These are phyloP conservation scores for Dyspetes luteomarginatus DNA, from an alignment of 2,888 invertebrate genomes.

Conservation along the genomic window DNA sequence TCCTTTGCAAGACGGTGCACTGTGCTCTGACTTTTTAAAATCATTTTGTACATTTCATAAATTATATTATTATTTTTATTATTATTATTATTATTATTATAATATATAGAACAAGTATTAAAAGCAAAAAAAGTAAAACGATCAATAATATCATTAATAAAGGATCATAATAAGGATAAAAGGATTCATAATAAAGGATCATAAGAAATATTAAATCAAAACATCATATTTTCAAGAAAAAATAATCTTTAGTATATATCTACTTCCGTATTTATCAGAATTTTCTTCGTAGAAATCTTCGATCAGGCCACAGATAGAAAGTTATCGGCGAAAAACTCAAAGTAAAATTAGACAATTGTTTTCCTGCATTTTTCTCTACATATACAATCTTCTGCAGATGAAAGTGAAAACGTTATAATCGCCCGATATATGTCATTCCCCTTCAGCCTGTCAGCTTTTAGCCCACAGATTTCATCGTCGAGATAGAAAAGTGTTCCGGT, in stretches of 20 bases:
- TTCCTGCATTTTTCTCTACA: constrained; percentile 22
- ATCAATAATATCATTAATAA: too few species aligned
- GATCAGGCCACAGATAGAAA: neutral
- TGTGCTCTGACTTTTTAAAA: neutral
- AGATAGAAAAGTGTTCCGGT: too few species aligned
- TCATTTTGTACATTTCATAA: neutral
- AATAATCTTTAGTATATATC: too few species aligned
- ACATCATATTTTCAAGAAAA: too few species aligned
- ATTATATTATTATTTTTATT: neutral
- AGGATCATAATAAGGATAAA: too few species aligned
- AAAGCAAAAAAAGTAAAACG: neutral
- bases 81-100: neutral
- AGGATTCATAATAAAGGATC: too few species aligned
- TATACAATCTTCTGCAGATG: constrained; percentile 13
- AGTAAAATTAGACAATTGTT: constrained; percentile 3
- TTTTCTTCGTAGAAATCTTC: neutral
- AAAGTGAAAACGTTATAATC: constrained; percentile 40
- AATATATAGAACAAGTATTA: neutral
- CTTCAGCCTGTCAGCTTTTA: constrained; percentile 12
- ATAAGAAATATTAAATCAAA: too few species aligned
- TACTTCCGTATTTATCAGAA: too few species aligned
- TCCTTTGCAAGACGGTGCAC: constrained; percentile 1
- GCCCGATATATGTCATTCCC: constrained; percentile 27
- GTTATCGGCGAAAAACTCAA: neutral
- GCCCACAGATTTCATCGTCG: constrained; percentile 28